These are phyloP conservation scores for Leptinotarsa rubiginosa DNA, from an alignment of 2,888 invertebrate genomes.

Conservation along the genomic window DNA sequence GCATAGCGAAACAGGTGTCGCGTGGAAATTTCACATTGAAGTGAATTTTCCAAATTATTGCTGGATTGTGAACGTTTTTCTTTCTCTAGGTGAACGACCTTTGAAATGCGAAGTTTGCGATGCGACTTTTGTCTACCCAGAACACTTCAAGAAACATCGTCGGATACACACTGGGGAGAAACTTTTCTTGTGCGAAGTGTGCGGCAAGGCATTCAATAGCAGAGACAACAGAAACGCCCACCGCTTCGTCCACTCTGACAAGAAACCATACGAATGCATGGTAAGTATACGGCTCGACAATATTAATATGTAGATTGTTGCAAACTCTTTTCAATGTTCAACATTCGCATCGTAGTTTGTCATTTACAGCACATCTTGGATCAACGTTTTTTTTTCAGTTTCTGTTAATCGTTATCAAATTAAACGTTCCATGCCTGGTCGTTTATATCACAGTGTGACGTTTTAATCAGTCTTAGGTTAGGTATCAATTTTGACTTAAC, in stretches of 20 bases:
- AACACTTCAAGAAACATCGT: constrained; percentile 84
- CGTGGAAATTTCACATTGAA: too few species aligned
- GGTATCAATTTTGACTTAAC: too few species aligned
- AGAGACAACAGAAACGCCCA: constrained; percentile 88
- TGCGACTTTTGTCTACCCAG: constrained; percentile 86
- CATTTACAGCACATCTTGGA: too few species aligned
- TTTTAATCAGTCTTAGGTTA: too few species aligned
- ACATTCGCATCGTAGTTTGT: too few species aligned
- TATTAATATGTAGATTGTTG: too few species aligned
- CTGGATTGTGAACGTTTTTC: neutral
- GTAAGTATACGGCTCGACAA: constrained; percentile 57
- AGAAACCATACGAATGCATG: constrained; percentile 87
- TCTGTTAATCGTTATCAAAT: too few species aligned
- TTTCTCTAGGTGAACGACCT: constrained; percentile 73
- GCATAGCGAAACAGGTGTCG: constrained; percentile 3
- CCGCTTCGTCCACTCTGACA: constrained; percentile 86
- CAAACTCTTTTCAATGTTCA: too few species aligned
- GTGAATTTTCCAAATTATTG: neutral
- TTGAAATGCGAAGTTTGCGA: constrained; percentile 78
- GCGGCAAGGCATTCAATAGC: constrained; percentile 86
- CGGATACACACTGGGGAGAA: constrained; percentile 83
- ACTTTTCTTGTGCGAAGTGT: constrained; percentile 77
- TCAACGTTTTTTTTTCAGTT: too few species aligned
- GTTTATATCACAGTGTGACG: too few species aligned
- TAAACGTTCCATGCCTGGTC: too few species aligned